Evolutionary conservation across 2,797 vertebrate genomes (phyloP), one percentile per base, ranked within the genome.

Genomic region (Scleropages formosus): DNA sequence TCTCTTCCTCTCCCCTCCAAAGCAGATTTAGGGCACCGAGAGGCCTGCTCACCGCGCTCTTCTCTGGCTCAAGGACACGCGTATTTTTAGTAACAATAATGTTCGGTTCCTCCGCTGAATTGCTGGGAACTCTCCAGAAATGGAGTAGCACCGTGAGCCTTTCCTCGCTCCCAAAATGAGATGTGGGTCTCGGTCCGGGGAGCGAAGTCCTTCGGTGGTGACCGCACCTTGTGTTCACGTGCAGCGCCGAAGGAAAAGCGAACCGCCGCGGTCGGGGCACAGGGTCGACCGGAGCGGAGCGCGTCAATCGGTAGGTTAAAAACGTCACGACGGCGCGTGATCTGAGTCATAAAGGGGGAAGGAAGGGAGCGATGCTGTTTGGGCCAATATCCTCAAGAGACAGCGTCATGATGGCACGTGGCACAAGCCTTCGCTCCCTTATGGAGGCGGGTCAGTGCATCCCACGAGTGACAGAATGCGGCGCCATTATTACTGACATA

Each of bases 91-190:
- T 15, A 68, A 24, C 65, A 68, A 49, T 68, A 68, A 49, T 68
- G 44, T 47, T 68, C 65, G 68, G 49, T 39, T 68, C 65, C 65
- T 68, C 20, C 49, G 68, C 65, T 68, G 68, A 68, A 68, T 68
- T 68, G 39, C n/a, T 47, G 49, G 22, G 11, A 9, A 56, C 56
- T 18, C 18, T 11, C 11, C 56, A 11, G 10, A 12, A 18, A 11
- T 12, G 18, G 53, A 12, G 11, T 11, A 53, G 53, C 18, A 56
- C 18, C 56, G 10, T 56, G 18, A 18, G 53, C 9, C 11, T 39
- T 12, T 56, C 18, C 53, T 12, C 12, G 53, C 53, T 10, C 11
- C 18, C n/a, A n/a, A n/a, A n/a, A n/a, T n/a, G n/a, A n/a, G n/a
- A n/a, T n/a, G 18, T 53, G 11, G 22, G 39, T 47, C 44, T 20